Base-by-base conservation (phyloP, 2,797 vertebrate species). In the Diglossa cyanea region DNA sequence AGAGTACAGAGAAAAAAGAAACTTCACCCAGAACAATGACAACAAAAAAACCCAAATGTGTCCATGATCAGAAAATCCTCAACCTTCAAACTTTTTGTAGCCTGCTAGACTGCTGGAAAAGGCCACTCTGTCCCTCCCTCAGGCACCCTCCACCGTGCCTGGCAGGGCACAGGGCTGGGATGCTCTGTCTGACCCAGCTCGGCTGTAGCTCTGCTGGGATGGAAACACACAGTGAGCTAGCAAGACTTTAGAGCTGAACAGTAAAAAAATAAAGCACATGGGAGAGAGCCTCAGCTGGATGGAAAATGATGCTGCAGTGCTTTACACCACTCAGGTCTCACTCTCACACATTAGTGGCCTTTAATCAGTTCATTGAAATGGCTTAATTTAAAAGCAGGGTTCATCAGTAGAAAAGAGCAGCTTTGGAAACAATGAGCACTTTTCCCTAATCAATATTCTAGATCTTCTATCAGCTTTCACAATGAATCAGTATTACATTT, bases 371-470 rank as follows among this genome's bases (percentile, higher is more conserved):
- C 17, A 28, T 35, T 17, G 39, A 72, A 93, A 90, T 9, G 57
- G 25, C 4, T 88, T 78, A 53, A 70, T 18, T 26, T 75, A 83
- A 80, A 83, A 74, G 9, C 11, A 35, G 17, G 25, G 14, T 35
- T 65, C 71, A 28, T 53, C 61, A 31, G 50, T 13, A 57, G 45
- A 62, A 72, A 58, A 50, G 17, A 87, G 17, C 11, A 80, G 19
- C 75, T 82, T 63, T 73, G 67, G 54, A 81, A 95, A 61, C 13
- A 77, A 39, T 2, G 6, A 86, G 8, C 14, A 45, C 19, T 79
- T 74, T 84, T 92, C 86, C 28, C 24, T 70, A 68, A 92, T 73
- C 45, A 33, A 17, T 90, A 92, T 68, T 51, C 71, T 35, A 47
- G 42, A 62, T 71, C 24, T 72, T 51, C 40, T 72, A 23, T 57